Conservation (phyloP, 2,113 vertebrate genomes). For the Carollia perspicillata region DNA sequence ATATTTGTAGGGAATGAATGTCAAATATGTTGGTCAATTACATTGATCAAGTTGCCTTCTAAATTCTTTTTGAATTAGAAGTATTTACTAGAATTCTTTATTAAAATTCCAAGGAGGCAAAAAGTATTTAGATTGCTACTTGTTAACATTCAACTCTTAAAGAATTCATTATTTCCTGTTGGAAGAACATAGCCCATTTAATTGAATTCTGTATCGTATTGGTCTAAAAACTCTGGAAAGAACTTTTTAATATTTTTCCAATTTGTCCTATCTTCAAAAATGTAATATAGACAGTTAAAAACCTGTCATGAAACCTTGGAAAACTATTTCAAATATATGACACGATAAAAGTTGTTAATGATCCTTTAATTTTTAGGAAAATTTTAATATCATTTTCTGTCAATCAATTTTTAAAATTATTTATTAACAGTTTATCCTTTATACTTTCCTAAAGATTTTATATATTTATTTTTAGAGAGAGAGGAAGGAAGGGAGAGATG, state of each 20-base stretch:
- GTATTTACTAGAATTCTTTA: slow-evolving; percentile 48
- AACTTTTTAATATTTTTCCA: background rate
- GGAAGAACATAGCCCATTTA: background rate
- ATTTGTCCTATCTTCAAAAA: background rate
- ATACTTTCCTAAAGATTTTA: background rate
- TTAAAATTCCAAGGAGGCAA: slow-evolving; percentile 40
- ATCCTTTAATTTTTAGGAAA: background rate
- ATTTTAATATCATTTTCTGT: background rate
- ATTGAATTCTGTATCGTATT: background rate
- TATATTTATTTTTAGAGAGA: too few species aligned
- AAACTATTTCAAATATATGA: slow-evolving; percentile 38
- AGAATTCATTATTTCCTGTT: slow-evolving; percentile 50
- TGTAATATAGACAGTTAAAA: background rate
- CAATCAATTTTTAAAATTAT: slow-evolving; percentile 43
- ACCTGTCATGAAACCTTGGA: background rate
- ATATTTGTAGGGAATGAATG: slow-evolving; percentile 42
- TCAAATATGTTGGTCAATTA: slow-evolving; percentile 40
- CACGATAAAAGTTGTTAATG: background rate
- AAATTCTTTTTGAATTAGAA: slow-evolving; percentile 53
- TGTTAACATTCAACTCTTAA: slow-evolving; percentile 29
- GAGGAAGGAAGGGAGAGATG: too few species aligned
- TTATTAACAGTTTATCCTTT: background rate
- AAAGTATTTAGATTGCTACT: slow-evolving; percentile 47
- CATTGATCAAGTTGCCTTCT: slow-evolving; percentile 31
- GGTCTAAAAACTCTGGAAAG: slow-evolving; percentile 25